Conservation (phyloP, 2,888 invertebrate species). For the Eupithecia exiguata region DNA sequence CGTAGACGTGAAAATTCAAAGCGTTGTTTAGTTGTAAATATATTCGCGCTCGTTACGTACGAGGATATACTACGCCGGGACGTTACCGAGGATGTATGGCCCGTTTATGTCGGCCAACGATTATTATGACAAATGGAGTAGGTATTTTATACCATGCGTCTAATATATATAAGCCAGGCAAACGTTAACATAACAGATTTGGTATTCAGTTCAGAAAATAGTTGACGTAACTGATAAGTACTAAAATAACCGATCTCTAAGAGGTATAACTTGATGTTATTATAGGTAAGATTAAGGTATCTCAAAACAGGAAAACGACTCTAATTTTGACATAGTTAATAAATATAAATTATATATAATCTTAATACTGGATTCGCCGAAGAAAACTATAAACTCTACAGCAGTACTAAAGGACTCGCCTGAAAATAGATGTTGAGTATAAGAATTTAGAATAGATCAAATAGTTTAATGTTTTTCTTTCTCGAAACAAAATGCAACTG, state of each 20-base stretch:
- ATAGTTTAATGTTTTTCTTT: neutral
- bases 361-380: neutral
- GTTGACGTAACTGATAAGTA: neutral
- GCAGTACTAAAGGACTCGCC: neutral
- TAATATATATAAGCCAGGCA: neutral
- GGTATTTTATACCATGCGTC: neutral
- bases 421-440: neutral
- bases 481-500: neutral
- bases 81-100: constrained; percentile 21
- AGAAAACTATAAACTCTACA: neutral
- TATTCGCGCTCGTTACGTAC: constrained; percentile 22
- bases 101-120: constrained; percentile 19
- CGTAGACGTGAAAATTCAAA: constrained; percentile 15
- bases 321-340: neutral
- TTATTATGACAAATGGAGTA: constrained; percentile 30
- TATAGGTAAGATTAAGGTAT: no score
- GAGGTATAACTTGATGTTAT: neutral
- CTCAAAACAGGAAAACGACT: neutral
- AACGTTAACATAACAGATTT: neutral
- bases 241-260: neutral
- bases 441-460: neutral
- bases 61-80: neutral
- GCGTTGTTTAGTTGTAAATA: constrained; percentile 21
- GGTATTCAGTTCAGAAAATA: neutral
- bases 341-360: no score